Evolutionary conservation across 2,888 invertebrate genomes (phyloP).

Genomic region (Temnothorax ravouxi): DNA sequence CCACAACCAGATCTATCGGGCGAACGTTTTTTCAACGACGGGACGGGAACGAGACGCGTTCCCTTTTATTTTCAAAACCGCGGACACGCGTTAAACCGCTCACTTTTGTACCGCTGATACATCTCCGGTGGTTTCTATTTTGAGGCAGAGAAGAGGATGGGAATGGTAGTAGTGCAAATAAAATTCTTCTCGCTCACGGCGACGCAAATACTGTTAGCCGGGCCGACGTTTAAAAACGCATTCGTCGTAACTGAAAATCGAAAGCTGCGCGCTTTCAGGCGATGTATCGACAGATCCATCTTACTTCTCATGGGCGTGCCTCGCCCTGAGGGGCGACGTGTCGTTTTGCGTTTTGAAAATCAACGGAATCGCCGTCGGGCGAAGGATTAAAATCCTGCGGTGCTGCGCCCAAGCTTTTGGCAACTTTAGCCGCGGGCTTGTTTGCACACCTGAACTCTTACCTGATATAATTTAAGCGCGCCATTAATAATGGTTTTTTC

Average conservation of each 20-base stretch:
- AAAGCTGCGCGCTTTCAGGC: conserved; percentile 57
- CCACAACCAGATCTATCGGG: not conserved
- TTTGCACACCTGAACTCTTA: conserved; percentile 84
- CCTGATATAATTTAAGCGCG: conserved; percentile 70
- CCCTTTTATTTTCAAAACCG: conserved; percentile 40
- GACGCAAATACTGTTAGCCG: conserved; percentile 57
- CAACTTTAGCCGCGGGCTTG: conserved; percentile 83
- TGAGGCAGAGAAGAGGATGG: conserved; percentile 27
- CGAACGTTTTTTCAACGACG: conserved; percentile 18
- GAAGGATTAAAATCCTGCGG: conserved; percentile 83
- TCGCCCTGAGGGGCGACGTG: conserved; percentile 64
- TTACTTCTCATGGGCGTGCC: conserved; percentile 51
- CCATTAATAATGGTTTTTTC: conserved; percentile 72
- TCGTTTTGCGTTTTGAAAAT: conserved; percentile 61
- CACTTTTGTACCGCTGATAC: conserved; percentile 37
- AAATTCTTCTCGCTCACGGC: conserved; percentile 57
- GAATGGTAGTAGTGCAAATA: conserved; percentile 52
- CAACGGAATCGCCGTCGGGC: conserved; percentile 79
- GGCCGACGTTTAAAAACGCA: conserved; percentile 57
- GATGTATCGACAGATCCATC: conserved; percentile 53
- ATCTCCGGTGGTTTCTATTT: conserved; percentile 41
- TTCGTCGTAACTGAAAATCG: conserved; percentile 57
- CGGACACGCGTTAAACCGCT: conserved; percentile 53
- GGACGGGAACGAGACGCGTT: not conserved
- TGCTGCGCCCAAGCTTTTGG: conserved; percentile 78